These are phyloP conservation scores for Peucedramus taeniatus DNA, from an alignment of 2,113 vertebrate genomes.

Conservation along the genomic window DNA sequence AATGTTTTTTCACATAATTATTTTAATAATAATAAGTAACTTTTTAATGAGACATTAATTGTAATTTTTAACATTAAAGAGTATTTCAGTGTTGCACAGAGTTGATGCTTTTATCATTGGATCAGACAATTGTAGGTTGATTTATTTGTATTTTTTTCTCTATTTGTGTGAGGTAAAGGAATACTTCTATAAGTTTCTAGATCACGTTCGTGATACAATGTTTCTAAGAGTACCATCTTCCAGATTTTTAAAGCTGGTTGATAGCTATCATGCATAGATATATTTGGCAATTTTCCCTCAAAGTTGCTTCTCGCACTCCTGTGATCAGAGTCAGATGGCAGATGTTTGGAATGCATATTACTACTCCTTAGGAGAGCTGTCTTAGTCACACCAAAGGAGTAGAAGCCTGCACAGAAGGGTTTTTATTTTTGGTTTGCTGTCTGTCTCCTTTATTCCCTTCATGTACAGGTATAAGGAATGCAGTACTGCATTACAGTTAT, in stretches of 20 bases:
- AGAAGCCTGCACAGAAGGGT: not conserved
- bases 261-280: not conserved
- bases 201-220: fast-evolving
- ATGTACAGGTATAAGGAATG: not conserved
- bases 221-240: not conserved
- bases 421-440: not conserved
- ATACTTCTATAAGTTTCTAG: not conserved
- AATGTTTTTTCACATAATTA: not conserved
- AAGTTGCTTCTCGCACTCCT: not conserved
- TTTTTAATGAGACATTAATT: not conserved
- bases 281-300: not conserved
- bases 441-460: not conserved
- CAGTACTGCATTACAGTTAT: not conserved
- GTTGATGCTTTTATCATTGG: not conserved
- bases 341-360: not conserved
- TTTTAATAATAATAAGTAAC: not conserved
- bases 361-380: not conserved
- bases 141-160: not conserved
- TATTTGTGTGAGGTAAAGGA: not conserved
- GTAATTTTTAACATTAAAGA: not conserved
- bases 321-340: not conserved
- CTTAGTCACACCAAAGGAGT: not conserved
- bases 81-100: not conserved
- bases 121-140: not conserved
- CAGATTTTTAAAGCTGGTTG: not conserved